Evolutionary conservation across 2,113 vertebrate species (phyloP).

Genomic region (Centropus unirufus): DNA sequence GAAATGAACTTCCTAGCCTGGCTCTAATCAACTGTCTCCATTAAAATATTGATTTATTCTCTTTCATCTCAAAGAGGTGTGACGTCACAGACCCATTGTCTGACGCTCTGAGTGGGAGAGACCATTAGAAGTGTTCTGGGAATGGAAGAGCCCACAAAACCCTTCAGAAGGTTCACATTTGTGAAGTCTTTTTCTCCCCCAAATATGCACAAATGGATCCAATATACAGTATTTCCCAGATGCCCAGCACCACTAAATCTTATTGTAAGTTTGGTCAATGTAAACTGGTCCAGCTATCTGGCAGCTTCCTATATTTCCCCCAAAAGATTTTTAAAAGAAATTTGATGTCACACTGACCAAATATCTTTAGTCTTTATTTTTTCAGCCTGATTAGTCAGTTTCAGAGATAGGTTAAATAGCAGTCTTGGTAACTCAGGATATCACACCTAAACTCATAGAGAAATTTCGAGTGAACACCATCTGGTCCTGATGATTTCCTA

Average conservation of each 20-base stretch:
- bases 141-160: background rate
- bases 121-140: background rate
- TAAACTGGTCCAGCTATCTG: background rate
- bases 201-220: background rate
- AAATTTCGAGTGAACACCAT: conserved; percentile 46
- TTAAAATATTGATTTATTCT: background rate
- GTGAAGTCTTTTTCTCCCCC: background rate
- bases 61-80: background rate
- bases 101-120: rapidly evolving
- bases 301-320: background rate
- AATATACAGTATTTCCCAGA: rapidly evolving
- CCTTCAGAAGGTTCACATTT: background rate
- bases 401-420: conserved; percentile 58
- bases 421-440: conserved; percentile 13
- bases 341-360: background rate
- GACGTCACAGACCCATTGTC: rapidly evolving
- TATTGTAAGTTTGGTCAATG: background rate
- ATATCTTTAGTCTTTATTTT: background rate
- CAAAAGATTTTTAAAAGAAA: background rate
- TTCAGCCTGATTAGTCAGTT: background rate
- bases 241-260: background rate
- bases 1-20: background rate
- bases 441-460: conserved; percentile 45
- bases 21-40: background rate
- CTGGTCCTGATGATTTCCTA: conserved; percentile 9